A percentile compares a stretch with the other conserved stretches of the same genome.
phyloP scores from a whole-genome alignment of 2,113 vertebrate genomes.

The Ptychochromis oligacanthus region DNA sequence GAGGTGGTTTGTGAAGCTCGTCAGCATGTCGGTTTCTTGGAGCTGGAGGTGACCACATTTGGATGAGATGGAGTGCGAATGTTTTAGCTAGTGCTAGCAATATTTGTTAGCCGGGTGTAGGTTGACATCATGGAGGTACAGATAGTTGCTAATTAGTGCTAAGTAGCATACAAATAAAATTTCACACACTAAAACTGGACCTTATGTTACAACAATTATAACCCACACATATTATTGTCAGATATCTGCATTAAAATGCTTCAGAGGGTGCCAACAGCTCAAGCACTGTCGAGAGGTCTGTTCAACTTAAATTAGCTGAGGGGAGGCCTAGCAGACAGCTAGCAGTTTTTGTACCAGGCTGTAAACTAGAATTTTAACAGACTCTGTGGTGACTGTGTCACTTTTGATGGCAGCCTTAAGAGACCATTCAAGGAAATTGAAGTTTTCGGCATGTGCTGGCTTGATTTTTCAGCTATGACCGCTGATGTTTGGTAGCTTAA shows the following conservation, averaged over 20 bases:
- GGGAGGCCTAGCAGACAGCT: no score
- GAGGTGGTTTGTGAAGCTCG: not conserved
- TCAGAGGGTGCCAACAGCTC: not conserved
- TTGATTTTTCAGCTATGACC: no score
- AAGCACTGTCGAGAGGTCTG: no score
- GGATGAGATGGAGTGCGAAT: not conserved
- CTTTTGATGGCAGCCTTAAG: no score
- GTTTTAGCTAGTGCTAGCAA: not conserved
- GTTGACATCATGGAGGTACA: not conserved
- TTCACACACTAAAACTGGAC: not conserved
- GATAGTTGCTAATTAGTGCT: not conserved
- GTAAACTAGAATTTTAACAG: no score
- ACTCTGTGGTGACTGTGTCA: no score
- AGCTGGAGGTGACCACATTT: not conserved
- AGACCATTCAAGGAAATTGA: no score
- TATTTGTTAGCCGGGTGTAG: not conserved
- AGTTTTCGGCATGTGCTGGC: no score
- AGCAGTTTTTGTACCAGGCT: no score
- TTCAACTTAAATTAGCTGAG: no score
- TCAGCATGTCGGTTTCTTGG: not conserved
- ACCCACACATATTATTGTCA: not conserved
- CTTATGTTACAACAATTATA: rapidly evolving
- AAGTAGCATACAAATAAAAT: not conserved
- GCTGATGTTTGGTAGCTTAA: not conserved
- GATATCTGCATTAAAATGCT: not conserved